Percentiles rank a stretch among this genome's conserved stretches.
Evolutionary conservation across 2,113 vertebrate species (phyloP).

Genomic region (Apeltes quadracus): DNA sequence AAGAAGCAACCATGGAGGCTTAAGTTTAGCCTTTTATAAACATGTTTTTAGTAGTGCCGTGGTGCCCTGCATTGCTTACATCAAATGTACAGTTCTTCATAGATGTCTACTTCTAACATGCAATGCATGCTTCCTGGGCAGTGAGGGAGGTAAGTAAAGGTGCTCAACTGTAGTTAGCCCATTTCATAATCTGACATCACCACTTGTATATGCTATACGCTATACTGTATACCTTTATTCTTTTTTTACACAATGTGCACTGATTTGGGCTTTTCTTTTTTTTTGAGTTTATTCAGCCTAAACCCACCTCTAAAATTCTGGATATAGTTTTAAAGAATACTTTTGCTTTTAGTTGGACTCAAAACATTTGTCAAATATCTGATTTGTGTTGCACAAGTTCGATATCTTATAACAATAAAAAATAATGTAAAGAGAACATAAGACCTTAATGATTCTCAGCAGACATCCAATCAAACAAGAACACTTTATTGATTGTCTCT

Average conservation of each 20-base stretch:
- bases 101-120: neutral
- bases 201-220: too few relatives aligned
- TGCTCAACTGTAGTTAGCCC: neutral
- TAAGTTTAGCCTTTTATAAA: too few relatives aligned
- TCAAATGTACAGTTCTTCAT: neutral
- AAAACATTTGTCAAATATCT: conserved; percentile 3
- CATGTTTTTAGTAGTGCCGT: neutral
- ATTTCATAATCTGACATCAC: too few relatives aligned
- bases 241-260: too few relatives aligned
- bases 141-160: neutral
- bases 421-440: neutral
- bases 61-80: neutral
- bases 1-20: too few relatives aligned
- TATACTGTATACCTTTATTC: neutral
- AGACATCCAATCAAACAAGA: conserved; percentile 15
- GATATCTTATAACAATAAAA: conserved; percentile 28
- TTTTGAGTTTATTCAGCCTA: neutral
- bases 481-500: conserved; percentile 9
- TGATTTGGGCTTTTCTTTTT: neutral
- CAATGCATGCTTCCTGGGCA: neutral
- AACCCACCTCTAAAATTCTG: neutral
- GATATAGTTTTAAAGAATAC: conserved; percentile 8
- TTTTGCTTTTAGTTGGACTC: neutral
- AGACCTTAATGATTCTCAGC: conserved; percentile 41
- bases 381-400: neutral